phyloP scores from a whole-genome alignment of 2,888 invertebrate species.

The Syrphus vitripennis region DNA sequence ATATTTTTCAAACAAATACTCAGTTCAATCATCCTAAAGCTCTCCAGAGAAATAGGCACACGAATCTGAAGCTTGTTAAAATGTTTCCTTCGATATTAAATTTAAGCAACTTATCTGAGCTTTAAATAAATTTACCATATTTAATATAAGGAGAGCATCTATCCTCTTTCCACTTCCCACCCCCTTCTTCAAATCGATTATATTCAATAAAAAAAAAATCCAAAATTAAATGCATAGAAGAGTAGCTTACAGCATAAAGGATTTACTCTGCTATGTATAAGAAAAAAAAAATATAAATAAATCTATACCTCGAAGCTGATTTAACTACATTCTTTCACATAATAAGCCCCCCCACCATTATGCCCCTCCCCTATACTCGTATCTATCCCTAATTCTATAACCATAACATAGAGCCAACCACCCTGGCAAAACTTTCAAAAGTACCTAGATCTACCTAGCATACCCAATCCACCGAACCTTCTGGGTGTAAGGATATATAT shows the following conservation, averaged over 20 bases:
- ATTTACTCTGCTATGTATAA: not conserved
- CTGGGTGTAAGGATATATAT: not conserved
- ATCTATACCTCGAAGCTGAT: not conserved
- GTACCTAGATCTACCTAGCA: slow-evolving; percentile 25
- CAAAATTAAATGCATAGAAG: slow-evolving; percentile 15
- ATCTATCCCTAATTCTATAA: not conserved
- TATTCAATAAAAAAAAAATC: not conserved
- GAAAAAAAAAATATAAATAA: not conserved
- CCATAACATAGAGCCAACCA: not conserved
- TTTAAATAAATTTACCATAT: not conserved
- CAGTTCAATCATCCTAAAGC: too few relatives aligned
- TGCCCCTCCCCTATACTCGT: not conserved
- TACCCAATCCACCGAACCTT: not conserved
- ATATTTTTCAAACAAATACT: too few relatives aligned
- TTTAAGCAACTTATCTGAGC: not conserved
- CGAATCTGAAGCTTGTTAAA: not conserved
- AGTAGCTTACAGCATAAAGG: not conserved
- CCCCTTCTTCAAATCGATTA: not conserved
- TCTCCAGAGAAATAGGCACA: not conserved
- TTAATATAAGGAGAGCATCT: not conserved
- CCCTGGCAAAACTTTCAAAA: slow-evolving; percentile 1
- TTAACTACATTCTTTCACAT: slow-evolving; percentile 26
- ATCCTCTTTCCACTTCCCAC: not conserved
- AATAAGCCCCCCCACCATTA: slow-evolving; percentile 8
- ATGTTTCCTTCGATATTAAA: not conserved